A percentile compares a stretch with the other conserved stretches of the same genome.
These are phyloP conservation scores for Heliocidaris tuberculata DNA, from an alignment of 35 echinoderm and acorn worm species.

Conservation along the genomic window DNA sequence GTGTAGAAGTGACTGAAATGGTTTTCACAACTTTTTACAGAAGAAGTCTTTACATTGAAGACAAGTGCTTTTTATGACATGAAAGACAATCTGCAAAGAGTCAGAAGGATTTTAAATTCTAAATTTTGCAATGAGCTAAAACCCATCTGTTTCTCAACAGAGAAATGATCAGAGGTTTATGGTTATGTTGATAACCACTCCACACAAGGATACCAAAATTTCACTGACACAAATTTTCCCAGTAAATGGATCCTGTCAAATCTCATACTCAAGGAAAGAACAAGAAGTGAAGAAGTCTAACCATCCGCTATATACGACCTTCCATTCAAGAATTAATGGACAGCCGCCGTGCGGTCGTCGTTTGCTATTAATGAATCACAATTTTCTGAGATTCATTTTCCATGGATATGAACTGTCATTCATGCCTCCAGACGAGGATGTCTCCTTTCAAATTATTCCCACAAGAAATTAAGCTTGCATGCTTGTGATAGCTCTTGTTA, in stretches of 20 bases:
- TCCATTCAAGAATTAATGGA: neutral
- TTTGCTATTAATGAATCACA: slow-evolving; percentile 13
- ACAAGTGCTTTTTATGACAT: neutral
- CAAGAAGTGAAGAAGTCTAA: neutral
- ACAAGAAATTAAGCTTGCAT: slow-evolving; percentile 1
- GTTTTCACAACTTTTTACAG: neutral
- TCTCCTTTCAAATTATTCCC: neutral
- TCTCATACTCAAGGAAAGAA: neutral
- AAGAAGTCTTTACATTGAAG: neutral
- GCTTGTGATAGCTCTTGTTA: neutral
- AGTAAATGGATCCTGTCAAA: neutral
- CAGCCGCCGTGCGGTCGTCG: neutral
- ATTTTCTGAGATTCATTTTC: slow-evolving; percentile 10
- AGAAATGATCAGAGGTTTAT: neutral
- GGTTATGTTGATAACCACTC: neutral
- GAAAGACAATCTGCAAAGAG: neutral
- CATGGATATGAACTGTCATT: neutral
- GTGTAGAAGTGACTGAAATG: neutral
- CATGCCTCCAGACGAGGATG: neutral
- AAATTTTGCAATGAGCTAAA: neutral
- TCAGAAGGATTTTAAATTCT: neutral
- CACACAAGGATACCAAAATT: neutral
- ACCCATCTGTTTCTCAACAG: neutral
- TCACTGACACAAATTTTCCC: neutral
- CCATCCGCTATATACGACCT: neutral